A percentile compares a stretch with the other conserved stretches of the same genome.
Conservation (phyloP, 1,140 invertebrate species). For the Megathymus violae region DNA sequence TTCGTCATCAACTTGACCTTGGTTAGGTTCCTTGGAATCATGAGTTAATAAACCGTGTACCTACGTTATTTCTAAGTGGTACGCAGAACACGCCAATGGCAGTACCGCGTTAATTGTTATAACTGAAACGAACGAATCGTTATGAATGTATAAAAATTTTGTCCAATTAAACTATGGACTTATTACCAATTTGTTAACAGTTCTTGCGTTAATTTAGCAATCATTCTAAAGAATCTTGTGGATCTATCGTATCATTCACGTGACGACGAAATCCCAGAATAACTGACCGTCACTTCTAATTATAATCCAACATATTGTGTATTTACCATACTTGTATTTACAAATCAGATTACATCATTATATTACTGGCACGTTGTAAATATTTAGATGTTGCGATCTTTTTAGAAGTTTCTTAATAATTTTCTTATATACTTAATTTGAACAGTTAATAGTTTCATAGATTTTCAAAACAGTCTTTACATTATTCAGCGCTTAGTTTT, state of each 20-base stretch:
- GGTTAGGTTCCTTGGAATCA: conserved; percentile 30
- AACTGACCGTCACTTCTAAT: conserved; percentile 71
- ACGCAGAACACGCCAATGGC: conserved; percentile 20
- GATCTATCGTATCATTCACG: conserved; percentile 48
- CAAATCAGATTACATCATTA: conserved; percentile 18
- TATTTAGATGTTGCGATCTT: too few species aligned
- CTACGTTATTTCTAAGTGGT: conserved; percentile 27
- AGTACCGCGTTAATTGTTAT: conserved; percentile 42
- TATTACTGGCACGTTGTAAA: too few species aligned
- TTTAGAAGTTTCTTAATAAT: too few species aligned
- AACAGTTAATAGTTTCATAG: too few species aligned
- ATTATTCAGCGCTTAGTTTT: too few species aligned
- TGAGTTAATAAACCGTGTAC: conserved; percentile 42
- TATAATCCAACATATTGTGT: conserved; percentile 58
- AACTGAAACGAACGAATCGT: conserved; percentile 26
- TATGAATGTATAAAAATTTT: conserved; percentile 31
- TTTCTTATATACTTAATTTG: too few species aligned
- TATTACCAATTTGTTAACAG: conserved; percentile 24
- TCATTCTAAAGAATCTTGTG: conserved; percentile 30
- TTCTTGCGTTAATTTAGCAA: conserved; percentile 27
- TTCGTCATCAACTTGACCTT: conserved; percentile 33
- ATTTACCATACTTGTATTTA: conserved; percentile 24
- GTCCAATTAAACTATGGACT: conserved; percentile 13
- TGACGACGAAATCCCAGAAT: conserved; percentile 71
- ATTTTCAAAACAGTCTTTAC: too few species aligned